Evolutionary conservation across 2,113 vertebrate species (phyloP).

Genomic region (Melanerpes formicivorus): DNA sequence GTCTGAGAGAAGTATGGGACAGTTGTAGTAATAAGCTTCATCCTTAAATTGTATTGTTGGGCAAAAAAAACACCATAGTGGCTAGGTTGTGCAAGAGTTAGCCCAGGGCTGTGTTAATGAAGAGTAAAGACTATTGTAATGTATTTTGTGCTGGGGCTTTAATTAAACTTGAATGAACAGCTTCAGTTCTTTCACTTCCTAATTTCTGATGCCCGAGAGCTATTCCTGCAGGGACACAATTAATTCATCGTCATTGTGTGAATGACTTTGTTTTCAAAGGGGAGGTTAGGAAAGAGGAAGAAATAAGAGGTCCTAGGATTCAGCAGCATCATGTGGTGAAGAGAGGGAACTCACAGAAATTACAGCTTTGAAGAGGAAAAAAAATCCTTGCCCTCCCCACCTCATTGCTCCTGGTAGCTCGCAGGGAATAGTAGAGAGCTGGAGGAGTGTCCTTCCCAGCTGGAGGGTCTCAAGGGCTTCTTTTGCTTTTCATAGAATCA

Average conservation of each 20-base stretch:
- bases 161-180: conserved; percentile 54
- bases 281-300: not conserved
- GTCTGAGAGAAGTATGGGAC: not conserved
- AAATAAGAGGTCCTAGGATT: not conserved
- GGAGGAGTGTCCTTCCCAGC: not conserved
- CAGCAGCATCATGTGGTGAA: not conserved
- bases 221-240: not conserved
- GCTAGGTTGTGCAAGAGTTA: conserved; percentile 33
- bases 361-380: not conserved
- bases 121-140: conserved; percentile 38
- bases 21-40: not conserved
- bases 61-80: conserved; percentile 3
- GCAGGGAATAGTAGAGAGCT: not conserved
- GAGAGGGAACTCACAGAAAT: not conserved
- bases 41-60: conserved; percentile 19
- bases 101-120: conserved; percentile 14
- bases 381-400: not conserved
- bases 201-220: conserved; percentile 42
- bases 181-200: conserved; percentile 40
- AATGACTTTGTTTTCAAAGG: conserved; percentile 18
- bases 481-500: not conserved
- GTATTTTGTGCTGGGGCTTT: conserved; percentile 18
- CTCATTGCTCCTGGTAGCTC: rapidly evolving
- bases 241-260: conserved; percentile 9
- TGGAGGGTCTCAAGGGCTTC: not conserved